These are phyloP conservation scores for Magallana nippona DNA, from an alignment of 2,888 invertebrate species.

Conservation along the genomic window DNA sequence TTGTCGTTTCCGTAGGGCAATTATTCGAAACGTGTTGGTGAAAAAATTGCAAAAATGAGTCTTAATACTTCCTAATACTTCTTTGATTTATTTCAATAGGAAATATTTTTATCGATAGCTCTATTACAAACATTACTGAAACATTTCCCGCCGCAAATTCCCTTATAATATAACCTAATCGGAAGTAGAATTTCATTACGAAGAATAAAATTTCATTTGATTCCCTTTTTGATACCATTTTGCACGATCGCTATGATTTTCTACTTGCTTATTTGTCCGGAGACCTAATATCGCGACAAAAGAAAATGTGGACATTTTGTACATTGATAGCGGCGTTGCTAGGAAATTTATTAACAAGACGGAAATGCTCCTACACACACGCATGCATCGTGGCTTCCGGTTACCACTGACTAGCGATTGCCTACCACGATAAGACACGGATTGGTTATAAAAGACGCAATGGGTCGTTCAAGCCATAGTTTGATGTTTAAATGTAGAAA, in stretches of 20 bases:
- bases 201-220: conserved; percentile 5
- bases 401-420: not conserved
- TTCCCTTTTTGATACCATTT: not conserved
- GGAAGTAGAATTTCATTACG: conserved; percentile 26
- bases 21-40: conserved; percentile 19
- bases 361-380: conserved; percentile 4
- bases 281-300: not conserved
- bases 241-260: not conserved
- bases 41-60: not conserved
- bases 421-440: not conserved
- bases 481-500: too few relatives aligned
- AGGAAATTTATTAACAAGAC: not conserved
- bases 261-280: not conserved
- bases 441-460: not conserved
- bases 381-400: not conserved
- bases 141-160: not conserved
- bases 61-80: conserved; percentile 17
- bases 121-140: conserved; percentile 24
- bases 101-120: conserved; percentile 11
- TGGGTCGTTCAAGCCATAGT: too few relatives aligned
- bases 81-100: conserved; percentile 32
- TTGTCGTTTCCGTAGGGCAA: not conserved
- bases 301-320: not conserved
- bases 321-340: conserved; percentile 1
- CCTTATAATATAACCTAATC: not conserved